phyloP scores from a whole-genome alignment of 2,888 invertebrate species.

The Hypercompe scribonia region DNA sequence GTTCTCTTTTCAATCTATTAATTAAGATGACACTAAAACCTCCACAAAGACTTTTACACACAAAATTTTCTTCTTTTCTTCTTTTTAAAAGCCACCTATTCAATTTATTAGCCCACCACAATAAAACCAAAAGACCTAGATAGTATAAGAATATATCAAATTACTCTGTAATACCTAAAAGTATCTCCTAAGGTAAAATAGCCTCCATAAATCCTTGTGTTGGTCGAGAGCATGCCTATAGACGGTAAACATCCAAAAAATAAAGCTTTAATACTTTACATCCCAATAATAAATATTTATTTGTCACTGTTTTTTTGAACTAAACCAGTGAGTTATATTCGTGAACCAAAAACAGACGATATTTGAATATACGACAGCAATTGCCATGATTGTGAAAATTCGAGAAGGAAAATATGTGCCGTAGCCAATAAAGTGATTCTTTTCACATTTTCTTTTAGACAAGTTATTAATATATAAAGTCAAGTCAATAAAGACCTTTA shows the following conservation, averaged over 20 bases:
- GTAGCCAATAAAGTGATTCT: background rate
- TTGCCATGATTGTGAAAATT: background rate
- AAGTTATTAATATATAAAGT: background rate
- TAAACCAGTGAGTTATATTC: constrained; percentile 20
- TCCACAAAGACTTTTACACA: no score
- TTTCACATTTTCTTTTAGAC: background rate
- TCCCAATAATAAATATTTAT: constrained; percentile 38
- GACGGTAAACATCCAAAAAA: constrained; percentile 29
- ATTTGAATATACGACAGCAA: background rate
- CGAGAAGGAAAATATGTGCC: background rate
- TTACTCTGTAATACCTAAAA: background rate
- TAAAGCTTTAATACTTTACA: constrained; percentile 22
- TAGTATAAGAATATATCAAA: background rate
- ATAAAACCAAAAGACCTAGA: background rate
- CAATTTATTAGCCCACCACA: background rate
- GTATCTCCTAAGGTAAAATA: no score
- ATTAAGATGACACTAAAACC: no score
- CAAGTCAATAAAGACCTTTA: no score
- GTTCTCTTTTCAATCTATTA: no score
- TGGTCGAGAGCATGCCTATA: constrained; percentile 27
- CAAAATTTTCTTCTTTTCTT: no score
- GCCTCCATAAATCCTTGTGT: background rate
- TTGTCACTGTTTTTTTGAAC: constrained; percentile 25
- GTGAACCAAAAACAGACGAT: constrained; percentile 4
- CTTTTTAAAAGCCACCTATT: background rate